Percentiles rank a stretch among this genome's conserved stretches.
These are phyloP conservation scores for Ametastegia equiseti DNA, from an alignment of 2,888 invertebrate species.

Conservation along the genomic window DNA sequence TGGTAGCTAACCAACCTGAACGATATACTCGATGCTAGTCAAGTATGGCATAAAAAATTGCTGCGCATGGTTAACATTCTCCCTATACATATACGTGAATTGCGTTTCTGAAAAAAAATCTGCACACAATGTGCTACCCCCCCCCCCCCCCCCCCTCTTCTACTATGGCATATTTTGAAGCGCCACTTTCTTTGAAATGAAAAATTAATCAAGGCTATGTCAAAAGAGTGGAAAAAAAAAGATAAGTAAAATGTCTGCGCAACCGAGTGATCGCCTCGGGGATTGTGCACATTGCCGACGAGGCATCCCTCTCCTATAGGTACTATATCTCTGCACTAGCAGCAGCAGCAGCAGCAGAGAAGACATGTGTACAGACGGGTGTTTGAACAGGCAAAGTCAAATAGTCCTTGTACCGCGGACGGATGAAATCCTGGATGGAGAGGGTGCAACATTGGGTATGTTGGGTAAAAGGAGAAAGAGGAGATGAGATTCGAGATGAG, in stretches of 20 bases:
- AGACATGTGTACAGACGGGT: slow-evolving; percentile 40
- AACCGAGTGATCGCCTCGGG: not conserved
- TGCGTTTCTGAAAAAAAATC: too few species aligned
- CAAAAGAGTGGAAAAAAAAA: not conserved
- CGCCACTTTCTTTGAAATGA: not conserved
- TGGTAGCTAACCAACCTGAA: not conserved
- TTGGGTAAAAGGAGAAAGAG: not conserved
- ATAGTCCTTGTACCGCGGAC: slow-evolving; percentile 33
- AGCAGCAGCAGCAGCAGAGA: not conserved
- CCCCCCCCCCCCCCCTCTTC: too few species aligned
- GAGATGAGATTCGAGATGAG: too few species aligned
- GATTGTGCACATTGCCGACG: slow-evolving; percentile 22
- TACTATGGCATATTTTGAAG: too few species aligned
- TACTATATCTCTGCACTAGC: too few species aligned
- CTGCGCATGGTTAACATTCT: not conserved
- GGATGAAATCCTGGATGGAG: slow-evolving; percentile 37
- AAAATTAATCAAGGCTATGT: not conserved
- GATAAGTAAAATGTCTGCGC: not conserved
- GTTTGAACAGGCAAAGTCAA: slow-evolving; percentile 45
- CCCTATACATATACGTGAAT: too few species aligned
- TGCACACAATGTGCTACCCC: too few species aligned
- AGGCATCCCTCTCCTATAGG: not conserved
- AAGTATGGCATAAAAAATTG: slow-evolving; percentile 1
- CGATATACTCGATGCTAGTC: not conserved
- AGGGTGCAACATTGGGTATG: not conserved